Evolutionary conservation across 2,113 vertebrate species (phyloP), one percentile per base, ranked within the genome.

Genomic region (Tringa solitaria): DNA sequence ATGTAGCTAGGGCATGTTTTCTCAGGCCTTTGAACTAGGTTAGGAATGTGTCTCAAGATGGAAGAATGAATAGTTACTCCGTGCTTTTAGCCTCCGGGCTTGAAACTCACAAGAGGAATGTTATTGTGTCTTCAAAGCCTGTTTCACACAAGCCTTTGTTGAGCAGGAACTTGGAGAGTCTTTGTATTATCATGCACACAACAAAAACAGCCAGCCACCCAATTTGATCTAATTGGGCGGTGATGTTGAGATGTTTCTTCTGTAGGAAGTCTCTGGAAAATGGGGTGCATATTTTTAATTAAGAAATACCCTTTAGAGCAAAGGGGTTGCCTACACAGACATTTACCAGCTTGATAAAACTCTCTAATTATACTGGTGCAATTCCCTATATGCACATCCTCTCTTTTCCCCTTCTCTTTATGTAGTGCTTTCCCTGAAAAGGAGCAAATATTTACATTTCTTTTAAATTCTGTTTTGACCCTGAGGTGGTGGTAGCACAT

Each of bases 121-220:
- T 97, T 98, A 97, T 97, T 98, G 95, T 98, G 96, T 97, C 97
- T 98, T 98, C 97, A 98, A 98, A 98, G 98, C 89, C 93, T 91
- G 91, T 97, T 97, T 97, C 97, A 94, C 94, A 97, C 95, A 86
- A 93, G 57, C 89, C 95, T 95, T 96, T 95, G 79, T 98, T 92
- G 95, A 95, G 95, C 75, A 83, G 97, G 95, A 96, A 95, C 96
- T 97, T 93, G 95, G 96, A 94, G 89, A 83, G 75, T 95, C 96
- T 97, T 97, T 96, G 94, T 95, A 84, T 97, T 95, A 97, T 97
- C 95, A 87, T 94, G 86, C 70, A 33, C 65, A 80, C 85, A 96
- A 96, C 95, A 98, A 96, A 98, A 93, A 87, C 83, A 83, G 83
- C 69, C 54, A 90, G 85, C 94, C 97, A 97, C 93, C 93, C 93